Conservation (phyloP, 2,797 vertebrate species). For the Chlorospingus semifuscus region DNA sequence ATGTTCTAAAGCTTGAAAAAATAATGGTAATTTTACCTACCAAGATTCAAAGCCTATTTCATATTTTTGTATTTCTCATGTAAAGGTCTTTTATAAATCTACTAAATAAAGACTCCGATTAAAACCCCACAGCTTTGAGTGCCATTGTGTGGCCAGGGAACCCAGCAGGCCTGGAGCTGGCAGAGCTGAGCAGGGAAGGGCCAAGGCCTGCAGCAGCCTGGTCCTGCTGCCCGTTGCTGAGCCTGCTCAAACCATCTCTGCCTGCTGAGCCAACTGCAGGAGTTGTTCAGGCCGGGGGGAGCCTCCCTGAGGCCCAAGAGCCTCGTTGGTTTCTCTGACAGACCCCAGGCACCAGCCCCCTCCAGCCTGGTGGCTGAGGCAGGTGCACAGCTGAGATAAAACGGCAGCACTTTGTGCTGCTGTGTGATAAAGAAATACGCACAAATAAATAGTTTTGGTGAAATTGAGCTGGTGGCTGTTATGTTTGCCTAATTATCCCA, state of each 20-base stretch:
- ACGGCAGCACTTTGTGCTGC: neutral
- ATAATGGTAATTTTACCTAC: constrained; percentile 10
- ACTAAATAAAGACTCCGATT: constrained; percentile 61
- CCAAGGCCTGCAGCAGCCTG: neutral
- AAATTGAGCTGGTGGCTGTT: neutral
- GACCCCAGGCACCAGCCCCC: neutral
- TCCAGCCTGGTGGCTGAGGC: neutral
- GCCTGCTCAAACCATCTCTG: no score
- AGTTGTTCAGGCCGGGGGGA: neutral
- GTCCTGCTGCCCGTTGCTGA: accelerated
- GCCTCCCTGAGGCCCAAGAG: neutral
- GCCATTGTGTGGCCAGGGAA: neutral
- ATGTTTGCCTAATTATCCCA: no score
- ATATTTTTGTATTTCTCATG: constrained; percentile 77
- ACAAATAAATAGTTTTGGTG: neutral
- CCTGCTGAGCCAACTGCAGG: no score
- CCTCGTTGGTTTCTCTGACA: neutral
- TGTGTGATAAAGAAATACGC: no score
- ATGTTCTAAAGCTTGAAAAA: constrained; percentile 64
- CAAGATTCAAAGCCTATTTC: constrained; percentile 53
- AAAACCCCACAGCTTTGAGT: neutral
- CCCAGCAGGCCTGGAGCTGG: neutral
- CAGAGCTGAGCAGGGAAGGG: neutral
- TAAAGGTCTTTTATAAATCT: constrained; percentile 76
- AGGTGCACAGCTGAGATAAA: neutral